phyloP scores from a whole-genome alignment of 2,888 invertebrate genomes.

The Orthonevra nobilis region DNA sequence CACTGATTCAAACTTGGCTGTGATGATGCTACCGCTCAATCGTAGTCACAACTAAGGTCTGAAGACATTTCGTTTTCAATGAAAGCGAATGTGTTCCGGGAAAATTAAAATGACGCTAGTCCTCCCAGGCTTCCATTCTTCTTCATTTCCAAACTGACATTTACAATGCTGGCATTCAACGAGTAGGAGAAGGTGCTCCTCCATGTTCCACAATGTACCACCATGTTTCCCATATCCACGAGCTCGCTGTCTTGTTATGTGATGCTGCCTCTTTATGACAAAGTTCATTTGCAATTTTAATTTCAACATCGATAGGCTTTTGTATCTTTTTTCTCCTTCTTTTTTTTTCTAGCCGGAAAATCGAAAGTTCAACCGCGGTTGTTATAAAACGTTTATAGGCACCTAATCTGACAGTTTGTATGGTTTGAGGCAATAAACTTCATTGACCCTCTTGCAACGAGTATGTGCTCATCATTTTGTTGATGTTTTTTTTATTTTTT shows the following conservation, averaged over 20 bases:
- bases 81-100: conserved; percentile 62
- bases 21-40: too few species aligned
- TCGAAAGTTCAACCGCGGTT: conserved; percentile 33
- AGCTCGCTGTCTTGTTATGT: conserved; percentile 2
- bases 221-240: background rate
- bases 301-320: background rate
- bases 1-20: too few species aligned
- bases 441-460: conserved; percentile 54
- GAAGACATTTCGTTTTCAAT: too few species aligned
- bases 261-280: background rate
- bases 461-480: too few species aligned
- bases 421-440: conserved; percentile 47
- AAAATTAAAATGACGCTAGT: conserved; percentile 44
- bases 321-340: background rate
- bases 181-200: too few species aligned
- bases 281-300: conserved; percentile 29
- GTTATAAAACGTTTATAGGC: conserved; percentile 26
- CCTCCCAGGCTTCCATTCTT: too few species aligned
- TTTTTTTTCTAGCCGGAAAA: conserved; percentile 17
- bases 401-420: conserved; percentile 5
- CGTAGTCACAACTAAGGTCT: too few species aligned
- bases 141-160: too few species aligned
- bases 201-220: too few species aligned
- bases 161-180: too few species aligned
- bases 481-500: too few species aligned